Percentiles rank a stretch among this genome's conserved stretches.
phyloP scores from a whole-genome alignment of 1,140 invertebrate species.

The Drosophila melanogaster region Release_6_plus_ISO1_MT NT_033777.3:9499501-9500000 shows the following conservation, averaged over 20 bases:
- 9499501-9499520: too few species aligned
- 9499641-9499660: not conserved
- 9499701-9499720: not conserved
- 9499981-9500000: slow-evolving; percentile 21
- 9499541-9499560: too few species aligned
- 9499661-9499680: not conserved
- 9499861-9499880: slow-evolving; percentile 58
- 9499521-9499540: too few species aligned
- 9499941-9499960: not conserved
- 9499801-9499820: slow-evolving; percentile 36
- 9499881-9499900: not conserved
- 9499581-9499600: not conserved
- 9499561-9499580: not conserved
- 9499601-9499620: not conserved
- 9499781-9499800: slow-evolving; percentile 33
- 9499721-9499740: slow-evolving; percentile 11
- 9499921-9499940: slow-evolving; percentile 3
- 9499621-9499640: not conserved
- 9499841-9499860: slow-evolving; percentile 36
- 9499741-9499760: slow-evolving; percentile 30
- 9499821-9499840: slow-evolving; percentile 61
- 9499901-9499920: slow-evolving; percentile 11
- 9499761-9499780: slow-evolving; percentile 46
- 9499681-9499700: not conserved
- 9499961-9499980: slow-evolving; percentile 11